These are phyloP conservation scores for Hyphantria cunea DNA, from an alignment of 1,140 invertebrate species.

Conservation along the genomic window DNA sequence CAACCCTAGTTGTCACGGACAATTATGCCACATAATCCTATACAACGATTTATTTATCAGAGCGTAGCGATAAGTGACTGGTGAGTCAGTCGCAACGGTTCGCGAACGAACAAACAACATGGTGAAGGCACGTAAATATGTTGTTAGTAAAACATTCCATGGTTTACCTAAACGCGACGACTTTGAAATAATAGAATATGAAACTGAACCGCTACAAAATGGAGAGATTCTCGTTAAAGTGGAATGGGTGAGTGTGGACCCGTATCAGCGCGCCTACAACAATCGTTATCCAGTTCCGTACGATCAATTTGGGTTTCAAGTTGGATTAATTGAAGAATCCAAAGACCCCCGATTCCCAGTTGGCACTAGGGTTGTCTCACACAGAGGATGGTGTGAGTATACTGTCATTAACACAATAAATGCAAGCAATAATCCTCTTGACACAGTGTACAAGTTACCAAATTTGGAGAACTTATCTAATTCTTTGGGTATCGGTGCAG, in stretches of 20 bases:
- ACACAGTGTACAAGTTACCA: slow-evolving; percentile 49
- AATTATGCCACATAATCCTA: no score
- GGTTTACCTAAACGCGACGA: slow-evolving; percentile 67
- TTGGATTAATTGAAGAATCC: slow-evolving; percentile 57
- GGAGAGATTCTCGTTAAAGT: slow-evolving; percentile 74
- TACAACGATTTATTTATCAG: no score
- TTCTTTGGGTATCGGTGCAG: slow-evolving; percentile 53
- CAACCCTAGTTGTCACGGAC: no score
- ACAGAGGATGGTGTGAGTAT: slow-evolving; percentile 83
- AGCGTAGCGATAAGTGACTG: no score
- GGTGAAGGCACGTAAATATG: slow-evolving; percentile 58
- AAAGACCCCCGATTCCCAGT: slow-evolving; percentile 76
- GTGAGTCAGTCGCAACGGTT: no score
- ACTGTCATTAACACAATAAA: slow-evolving; percentile 56
- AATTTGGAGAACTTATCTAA: slow-evolving; percentile 53
- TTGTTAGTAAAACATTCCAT: slow-evolving; percentile 60
- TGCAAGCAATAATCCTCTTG: background rate
- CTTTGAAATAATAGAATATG: slow-evolving; percentile 64
- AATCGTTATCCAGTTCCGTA: slow-evolving; percentile 39
- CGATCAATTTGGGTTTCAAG: slow-evolving; percentile 61
- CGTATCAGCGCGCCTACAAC: slow-evolving; percentile 69
- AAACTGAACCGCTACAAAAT: slow-evolving; percentile 54
- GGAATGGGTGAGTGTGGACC: slow-evolving; percentile 79
- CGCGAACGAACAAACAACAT: slow-evolving; percentile 28
- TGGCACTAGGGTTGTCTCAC: slow-evolving; percentile 80